Base-by-base conservation (phyloP, 1,140 invertebrate genomes). In the Ceratosolen solmsi region DNA sequence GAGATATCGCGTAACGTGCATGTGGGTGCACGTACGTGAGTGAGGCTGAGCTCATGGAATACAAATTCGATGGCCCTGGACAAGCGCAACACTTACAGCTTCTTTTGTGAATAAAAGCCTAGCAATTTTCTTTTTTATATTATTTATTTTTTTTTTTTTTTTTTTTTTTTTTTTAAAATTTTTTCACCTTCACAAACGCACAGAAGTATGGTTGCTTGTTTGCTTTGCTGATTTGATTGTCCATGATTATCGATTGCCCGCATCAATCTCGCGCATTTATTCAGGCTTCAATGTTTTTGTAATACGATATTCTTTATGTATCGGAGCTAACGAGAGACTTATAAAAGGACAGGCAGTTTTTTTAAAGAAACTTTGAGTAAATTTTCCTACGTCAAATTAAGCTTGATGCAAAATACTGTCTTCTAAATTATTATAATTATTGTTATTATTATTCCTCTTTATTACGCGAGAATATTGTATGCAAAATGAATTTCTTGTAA, bases 1-100 rank as follows among this genome's bases (percentile, higher is more conserved):
- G 88, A 83, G 82, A 54, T 60, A 38, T 38, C 79, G 79, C 68
- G 58, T 38, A 68, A 38, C 73, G 17, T 33, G 46, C 80, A 80
- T 79, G 76, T 84, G 84, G 82, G 78, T 80, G 74, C 0, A 1
- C 2, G 9, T 72, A 15, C 41, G 25, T 25, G 65, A 70, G 22
- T 25, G 0, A 11, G 27, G 11, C 60, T 33, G 2, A 5, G 3
- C 27, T 33, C 27, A 15, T 20, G 15, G 30, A 63, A 63, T 33
- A 63, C 1, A 20, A 7, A 63, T 63, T 33, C 30, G 30, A 63
- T 63, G 9, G 17, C 20, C 33, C 1, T 38, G 63, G 33, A 38
- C 60, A 46, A 46, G 63, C 27, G 27, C 4, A 7, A 15, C 22
- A 38, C 33, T 38, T n/a, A 11, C 33, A 22, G 9, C 17, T 8